Evolutionary conservation across 2,888 invertebrate species (phyloP).

Genomic region (Antitype chi): DNA sequence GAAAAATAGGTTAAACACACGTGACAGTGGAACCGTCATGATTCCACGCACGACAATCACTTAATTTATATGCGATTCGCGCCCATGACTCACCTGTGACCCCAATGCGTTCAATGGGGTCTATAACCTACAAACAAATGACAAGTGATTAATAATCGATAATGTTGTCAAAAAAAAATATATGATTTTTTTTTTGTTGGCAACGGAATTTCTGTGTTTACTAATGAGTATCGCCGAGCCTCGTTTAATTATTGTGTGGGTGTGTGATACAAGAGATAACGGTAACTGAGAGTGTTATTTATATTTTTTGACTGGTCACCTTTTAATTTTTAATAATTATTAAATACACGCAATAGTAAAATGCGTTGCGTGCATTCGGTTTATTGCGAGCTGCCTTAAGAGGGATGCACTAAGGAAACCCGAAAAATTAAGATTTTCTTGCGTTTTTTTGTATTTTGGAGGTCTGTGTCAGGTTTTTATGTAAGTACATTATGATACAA

Average conservation of each 20-base stretch:
- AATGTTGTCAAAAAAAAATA: slow-evolving; percentile 27
- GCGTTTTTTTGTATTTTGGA: too few species aligned
- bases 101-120: slow-evolving; percentile 37
- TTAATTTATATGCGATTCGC: slow-evolving; percentile 43
- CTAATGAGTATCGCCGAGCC: slow-evolving; percentile 44
- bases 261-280: slow-evolving; percentile 39
- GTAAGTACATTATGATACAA: too few species aligned
- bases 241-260: slow-evolving; percentile 55
- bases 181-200: slow-evolving; percentile 24
- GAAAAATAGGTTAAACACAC: slow-evolving; percentile 23
- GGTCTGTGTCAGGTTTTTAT: too few species aligned
- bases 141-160: slow-evolving; percentile 46
- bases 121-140: slow-evolving; percentile 53
- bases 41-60: slow-evolving; percentile 9
- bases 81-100: slow-evolving; percentile 42
- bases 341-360: too few species aligned
- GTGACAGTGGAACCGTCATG: background rate
- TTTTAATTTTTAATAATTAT: background rate
- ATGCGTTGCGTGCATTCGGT: background rate
- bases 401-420: too few species aligned
- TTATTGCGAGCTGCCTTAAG: too few species aligned
- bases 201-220: slow-evolving; percentile 43
- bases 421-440: too few species aligned
- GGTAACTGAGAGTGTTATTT: slow-evolving; percentile 18
- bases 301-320: slow-evolving; percentile 1